Evolutionary conservation across 2,888 invertebrate genomes (phyloP), one percentile per base, ranked within the genome.

Genomic region (Drosophila rellima): DNA sequence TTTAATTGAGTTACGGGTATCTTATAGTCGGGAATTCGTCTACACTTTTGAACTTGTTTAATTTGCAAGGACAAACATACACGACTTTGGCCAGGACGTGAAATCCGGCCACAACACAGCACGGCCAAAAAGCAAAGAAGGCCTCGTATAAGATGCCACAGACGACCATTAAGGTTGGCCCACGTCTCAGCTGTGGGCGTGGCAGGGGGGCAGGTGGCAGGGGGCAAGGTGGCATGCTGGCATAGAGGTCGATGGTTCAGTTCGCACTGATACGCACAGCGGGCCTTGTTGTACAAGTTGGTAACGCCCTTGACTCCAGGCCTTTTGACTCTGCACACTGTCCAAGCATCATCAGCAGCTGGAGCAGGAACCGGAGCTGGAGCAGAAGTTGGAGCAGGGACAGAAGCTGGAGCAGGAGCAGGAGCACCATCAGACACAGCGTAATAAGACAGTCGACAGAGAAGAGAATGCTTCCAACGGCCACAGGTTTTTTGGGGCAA

Each of bases 31-130:
- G 13, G 35, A n/a, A 35, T 2, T n/a, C 35, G n/a, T 6, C 6
- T 1, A 13, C 7, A 7, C n/a, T n/a, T n/a, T 6, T n/a, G 5
- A 2, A 7, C 35, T 74, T 73, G 72, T 77, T 82, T 88, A 70
- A 73, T 82, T 85, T 88, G 70, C 40, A 68, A 51, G 54, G 74
- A 70, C 77, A 83, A 85, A 68, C 82, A 79, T 70, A 84, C 72
- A 63, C 67, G 63, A 47, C 35, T 48, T 52, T 31, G 59, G 40
- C 42, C 44, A 29, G 29, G n/a, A 18, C 40, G 8, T 26, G 31
- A 42, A 54, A 15, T 26, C 26, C 31, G 26, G 39, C 10, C n/a
- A 26, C 20, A 13, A 45, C 10, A 26, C 52, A 52, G 35, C 29
- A 50, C 29, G 37, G 20, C 18, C 56, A 47, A 40, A 54, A 26